phyloP scores from a whole-genome alignment of 2,888 invertebrate genomes.

The Pimpla rufipes region DNA sequence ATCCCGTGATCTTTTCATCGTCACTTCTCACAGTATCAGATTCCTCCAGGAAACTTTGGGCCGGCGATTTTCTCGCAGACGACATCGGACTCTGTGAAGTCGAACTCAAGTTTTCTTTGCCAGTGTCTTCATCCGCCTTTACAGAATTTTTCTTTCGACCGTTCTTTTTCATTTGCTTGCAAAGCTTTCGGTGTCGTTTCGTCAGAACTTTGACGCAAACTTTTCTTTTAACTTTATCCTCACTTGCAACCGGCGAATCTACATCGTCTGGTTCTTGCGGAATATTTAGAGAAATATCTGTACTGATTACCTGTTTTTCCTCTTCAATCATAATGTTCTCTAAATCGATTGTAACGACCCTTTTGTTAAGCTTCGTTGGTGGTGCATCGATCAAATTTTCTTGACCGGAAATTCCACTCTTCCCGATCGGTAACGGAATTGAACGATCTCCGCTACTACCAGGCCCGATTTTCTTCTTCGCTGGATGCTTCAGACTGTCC shows the following conservation, averaged over 20 bases:
- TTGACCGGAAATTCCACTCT: not conserved
- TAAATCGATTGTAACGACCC: not conserved
- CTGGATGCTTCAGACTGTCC: not conserved
- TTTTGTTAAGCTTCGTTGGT: constrained; percentile 28
- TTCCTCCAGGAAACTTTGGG: constrained; percentile 28
- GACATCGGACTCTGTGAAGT: constrained; percentile 6
- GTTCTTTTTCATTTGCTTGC: constrained; percentile 20
- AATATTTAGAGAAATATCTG: not conserved
- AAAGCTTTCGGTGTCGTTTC: constrained; percentile 35
- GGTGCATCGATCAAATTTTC: not conserved
- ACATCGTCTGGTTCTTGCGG: not conserved
- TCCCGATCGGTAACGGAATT: not conserved
- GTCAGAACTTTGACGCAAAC: constrained; percentile 28
- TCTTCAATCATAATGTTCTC: not conserved
- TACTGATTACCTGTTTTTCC: not conserved
- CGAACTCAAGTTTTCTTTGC: constrained; percentile 6
- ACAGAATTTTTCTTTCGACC: not conserved
- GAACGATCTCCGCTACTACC: not conserved
- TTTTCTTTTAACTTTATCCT: constrained; percentile 12
- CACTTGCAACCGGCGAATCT: not conserved
- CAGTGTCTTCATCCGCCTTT: constrained; percentile 12
- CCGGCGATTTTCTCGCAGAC: constrained; percentile 14
- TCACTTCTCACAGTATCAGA: not conserved
- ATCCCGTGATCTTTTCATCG: not conserved
- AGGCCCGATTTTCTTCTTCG: not conserved